These are phyloP conservation scores for Lagopus muta DNA, from an alignment of 2,113 vertebrate species.

Conservation along the genomic window DNA sequence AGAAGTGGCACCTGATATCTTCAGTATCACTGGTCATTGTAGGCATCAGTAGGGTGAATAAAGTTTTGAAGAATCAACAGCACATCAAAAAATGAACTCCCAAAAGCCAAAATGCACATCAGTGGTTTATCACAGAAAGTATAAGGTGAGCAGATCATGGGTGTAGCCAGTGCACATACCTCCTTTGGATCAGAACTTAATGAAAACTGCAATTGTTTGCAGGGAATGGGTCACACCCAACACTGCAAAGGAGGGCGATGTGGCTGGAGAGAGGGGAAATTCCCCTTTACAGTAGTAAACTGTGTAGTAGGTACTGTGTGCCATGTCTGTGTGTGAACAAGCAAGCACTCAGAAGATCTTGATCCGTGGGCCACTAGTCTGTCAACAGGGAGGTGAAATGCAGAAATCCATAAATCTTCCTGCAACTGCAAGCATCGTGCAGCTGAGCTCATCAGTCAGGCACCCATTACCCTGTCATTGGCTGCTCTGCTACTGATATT, in stretches of 20 bases:
- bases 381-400: rapidly evolving
- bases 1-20: not conserved
- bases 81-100: not conserved
- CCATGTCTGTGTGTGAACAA: not conserved
- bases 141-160: not conserved
- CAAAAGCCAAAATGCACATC: not conserved
- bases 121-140: not conserved
- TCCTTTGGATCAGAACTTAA: not conserved
- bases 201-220: not conserved
- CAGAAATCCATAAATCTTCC: not conserved
- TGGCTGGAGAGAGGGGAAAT: not conserved
- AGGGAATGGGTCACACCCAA: not conserved
- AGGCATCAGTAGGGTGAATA: not conserved
- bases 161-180: rapidly evolving
- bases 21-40: not conserved
- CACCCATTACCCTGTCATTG: not conserved
- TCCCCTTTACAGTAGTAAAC: not conserved
- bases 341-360: not conserved
- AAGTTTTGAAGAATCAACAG: not conserved
- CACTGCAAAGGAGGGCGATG: not conserved
- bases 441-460: not conserved
- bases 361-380: not conserved
- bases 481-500: not conserved
- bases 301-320: not conserved
- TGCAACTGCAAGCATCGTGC: rapidly evolving